Conservation (phyloP, 2,113 vertebrate genomes). For the Pygoscelis antarcticus region DNA sequence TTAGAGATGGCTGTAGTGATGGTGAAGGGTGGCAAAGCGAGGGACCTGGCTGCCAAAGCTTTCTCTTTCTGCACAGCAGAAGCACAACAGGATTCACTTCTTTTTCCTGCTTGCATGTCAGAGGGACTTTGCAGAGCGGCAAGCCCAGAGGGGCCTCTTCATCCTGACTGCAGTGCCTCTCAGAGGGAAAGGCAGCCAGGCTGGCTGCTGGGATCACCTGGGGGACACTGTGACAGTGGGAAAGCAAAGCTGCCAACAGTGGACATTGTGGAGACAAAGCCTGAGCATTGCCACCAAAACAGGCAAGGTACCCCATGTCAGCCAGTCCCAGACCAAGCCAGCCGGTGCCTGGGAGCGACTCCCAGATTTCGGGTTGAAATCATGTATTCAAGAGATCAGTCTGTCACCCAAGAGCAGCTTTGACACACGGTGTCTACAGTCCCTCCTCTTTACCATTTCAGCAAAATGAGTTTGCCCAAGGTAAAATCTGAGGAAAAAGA, state of each 20-base stretch:
- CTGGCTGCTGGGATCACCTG: fast-evolving
- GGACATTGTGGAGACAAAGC: neutral
- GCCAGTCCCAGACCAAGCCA: neutral
- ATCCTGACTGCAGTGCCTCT: neutral
- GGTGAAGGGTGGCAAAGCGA: neutral
- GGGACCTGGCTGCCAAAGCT: neutral
- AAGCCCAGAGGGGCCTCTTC: neutral
- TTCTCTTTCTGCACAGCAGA: neutral
- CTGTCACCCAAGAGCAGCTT: neutral
- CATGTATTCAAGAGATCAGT: neutral
- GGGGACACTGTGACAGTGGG: neutral
- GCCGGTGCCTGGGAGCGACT: neutral
- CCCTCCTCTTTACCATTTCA: neutral
- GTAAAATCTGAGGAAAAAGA: neutral
- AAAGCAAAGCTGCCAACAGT: neutral
- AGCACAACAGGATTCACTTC: neutral
- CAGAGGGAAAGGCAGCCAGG: neutral
- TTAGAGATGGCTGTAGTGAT: neutral
- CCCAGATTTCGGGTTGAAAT: neutral
- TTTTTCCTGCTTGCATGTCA: neutral
- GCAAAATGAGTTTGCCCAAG: neutral
- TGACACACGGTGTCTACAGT: neutral
- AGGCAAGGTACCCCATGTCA: neutral
- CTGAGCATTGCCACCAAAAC: neutral
- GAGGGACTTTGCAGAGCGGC: neutral